Evolutionary conservation across 2,888 invertebrate genomes (phyloP).

Genomic region (Philopedon plagiatum): DNA sequence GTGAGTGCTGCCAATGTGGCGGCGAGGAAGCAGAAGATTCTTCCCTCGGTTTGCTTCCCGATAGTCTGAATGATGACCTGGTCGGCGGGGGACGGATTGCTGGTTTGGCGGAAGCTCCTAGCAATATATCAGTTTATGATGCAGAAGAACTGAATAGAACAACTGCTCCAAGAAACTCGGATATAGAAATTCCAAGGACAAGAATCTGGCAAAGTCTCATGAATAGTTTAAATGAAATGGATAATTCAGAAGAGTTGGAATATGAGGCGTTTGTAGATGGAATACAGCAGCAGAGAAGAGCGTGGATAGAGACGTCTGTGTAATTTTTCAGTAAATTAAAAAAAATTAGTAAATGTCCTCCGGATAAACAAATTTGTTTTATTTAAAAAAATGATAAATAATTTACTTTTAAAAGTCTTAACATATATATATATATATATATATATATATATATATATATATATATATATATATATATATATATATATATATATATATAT

Average conservation of each 20-base stretch:
- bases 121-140: constrained; percentile 41
- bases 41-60: neutral
- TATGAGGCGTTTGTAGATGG: constrained; percentile 25
- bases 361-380: too few species aligned
- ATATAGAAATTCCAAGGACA: constrained; percentile 29
- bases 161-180: constrained; percentile 38
- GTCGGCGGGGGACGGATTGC: neutral
- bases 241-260: constrained; percentile 22
- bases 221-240: constrained; percentile 27
- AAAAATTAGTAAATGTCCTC: too few species aligned
- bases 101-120: constrained; percentile 19
- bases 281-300: constrained; percentile 33
- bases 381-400: too few species aligned
- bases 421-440: constrained; percentile 12
- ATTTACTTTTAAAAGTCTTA: neutral
- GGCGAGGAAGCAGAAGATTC: constrained; percentile 1
- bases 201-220: constrained; percentile 34
- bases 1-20: too few species aligned
- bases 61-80: neutral
- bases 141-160: constrained; percentile 42
- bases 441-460: constrained; percentile 17
- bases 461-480: constrained; percentile 15
- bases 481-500: constrained; percentile 8
- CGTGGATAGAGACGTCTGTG: constrained; percentile 6
- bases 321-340: neutral